Evolutionary conservation across 1,140 invertebrate species (phyloP), one percentile per base, ranked within the genome.

Genomic region (Calliphora vicina): DNA sequence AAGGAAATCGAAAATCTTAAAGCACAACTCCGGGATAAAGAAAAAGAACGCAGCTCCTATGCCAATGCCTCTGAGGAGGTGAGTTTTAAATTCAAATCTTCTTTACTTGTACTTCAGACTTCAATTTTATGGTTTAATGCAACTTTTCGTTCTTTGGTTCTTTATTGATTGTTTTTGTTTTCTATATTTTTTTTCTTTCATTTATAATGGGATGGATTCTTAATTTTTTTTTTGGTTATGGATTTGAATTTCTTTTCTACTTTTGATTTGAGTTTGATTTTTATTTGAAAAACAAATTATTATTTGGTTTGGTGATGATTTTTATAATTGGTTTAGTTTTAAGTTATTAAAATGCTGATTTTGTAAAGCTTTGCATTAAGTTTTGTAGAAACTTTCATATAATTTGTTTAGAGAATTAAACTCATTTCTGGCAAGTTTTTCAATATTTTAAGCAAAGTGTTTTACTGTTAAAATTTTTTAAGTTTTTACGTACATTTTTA

Each of bases 21-120:
- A 84, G 93, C 93, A 26, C 93, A 94, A 61, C 88, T 95, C 61
- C 91, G 91, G 81, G 93, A 95, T 81, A 92, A 94, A 78, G 93
- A 94, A 82, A 92, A 93, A 57, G 93, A 95, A 73, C 91, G 92
- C 76, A 91, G 90, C 84, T 91, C 90, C 86, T 92, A 91, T 87
- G 92, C 92, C 42, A 90, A 91, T 85, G 92, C 93, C 86, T 91
- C 88, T 82, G 90, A 90, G 86, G 92, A 93, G 92, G 92, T 93
- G 90, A 91, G 91, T 90, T 83, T 15, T 25, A 35, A 42, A 80
- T 13, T 17, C 0, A 3, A 35, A 76, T 42, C 20, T n/a, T n/a
- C n/a, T n/a, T n/a, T n/a, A n/a, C n/a, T 35, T 76, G 27, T 29
- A 81, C 26, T 50, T 35, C 35, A 35, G 10, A 35, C 1, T 4